phyloP scores from a whole-genome alignment of 2,797 vertebrate species.

The Alectoris magna region DNA sequence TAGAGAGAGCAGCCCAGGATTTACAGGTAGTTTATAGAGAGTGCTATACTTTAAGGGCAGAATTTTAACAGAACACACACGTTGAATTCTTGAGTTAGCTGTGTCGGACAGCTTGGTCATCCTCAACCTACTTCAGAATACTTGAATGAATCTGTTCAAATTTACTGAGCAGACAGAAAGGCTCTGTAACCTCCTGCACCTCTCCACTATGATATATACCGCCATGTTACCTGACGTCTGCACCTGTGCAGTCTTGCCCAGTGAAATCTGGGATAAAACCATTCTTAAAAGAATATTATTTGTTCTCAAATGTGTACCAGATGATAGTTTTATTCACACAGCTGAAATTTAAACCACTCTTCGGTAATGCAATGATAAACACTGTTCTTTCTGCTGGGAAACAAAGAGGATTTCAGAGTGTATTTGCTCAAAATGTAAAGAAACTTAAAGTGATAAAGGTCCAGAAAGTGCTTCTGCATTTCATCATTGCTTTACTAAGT shows the following conservation, averaged over 20 bases:
- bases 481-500: not conserved
- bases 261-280: not conserved
- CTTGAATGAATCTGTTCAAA: not conserved
- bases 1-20: not conserved
- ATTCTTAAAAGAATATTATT: not conserved
- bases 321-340: not conserved
- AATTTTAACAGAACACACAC: not conserved
- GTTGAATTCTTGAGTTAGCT: not conserved
- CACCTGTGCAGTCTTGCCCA: not conserved
- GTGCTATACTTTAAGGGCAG: not conserved
- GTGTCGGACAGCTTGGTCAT: not conserved
- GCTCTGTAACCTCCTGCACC: not conserved
- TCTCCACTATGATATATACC: not conserved
- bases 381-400: not conserved
- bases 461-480: not conserved
- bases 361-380: not conserved
- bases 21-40: not conserved
- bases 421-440: not conserved
- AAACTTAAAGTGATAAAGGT: not conserved
- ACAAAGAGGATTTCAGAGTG: not conserved
- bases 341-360: not conserved
- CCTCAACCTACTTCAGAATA: not conserved
- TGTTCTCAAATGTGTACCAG: not conserved
- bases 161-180: not conserved
- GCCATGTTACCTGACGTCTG: not conserved